phyloP scores from a whole-genome alignment of 2,113 vertebrate species.

The Atherinomorus stipes region DNA sequence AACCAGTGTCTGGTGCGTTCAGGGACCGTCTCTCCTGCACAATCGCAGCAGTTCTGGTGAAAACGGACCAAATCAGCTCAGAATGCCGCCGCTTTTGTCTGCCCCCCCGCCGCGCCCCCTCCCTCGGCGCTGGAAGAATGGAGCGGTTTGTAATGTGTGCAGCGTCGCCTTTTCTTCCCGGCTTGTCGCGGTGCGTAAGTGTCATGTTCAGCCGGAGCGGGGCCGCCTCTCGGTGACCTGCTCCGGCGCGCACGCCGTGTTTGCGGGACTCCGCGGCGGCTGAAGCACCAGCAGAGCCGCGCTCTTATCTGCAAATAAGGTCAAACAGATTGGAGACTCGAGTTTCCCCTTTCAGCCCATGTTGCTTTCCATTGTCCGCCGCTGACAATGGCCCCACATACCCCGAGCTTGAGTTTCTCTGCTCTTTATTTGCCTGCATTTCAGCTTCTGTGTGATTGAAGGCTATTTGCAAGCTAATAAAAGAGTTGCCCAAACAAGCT shows the following conservation, averaged over 20 bases:
- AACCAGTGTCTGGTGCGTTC: no score
- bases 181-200: constrained; percentile 88
- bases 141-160: constrained; percentile 82
- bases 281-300: constrained; percentile 81
- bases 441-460: constrained; percentile 84
- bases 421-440: constrained; percentile 84
- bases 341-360: constrained; percentile 92
- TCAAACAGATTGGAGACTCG: constrained; percentile 92
- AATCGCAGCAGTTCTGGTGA: constrained; percentile 76
- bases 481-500: constrained; percentile 85
- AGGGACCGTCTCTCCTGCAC: constrained; percentile 71
- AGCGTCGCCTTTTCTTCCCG: constrained; percentile 85
- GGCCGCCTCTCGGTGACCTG: constrained; percentile 85
- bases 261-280: constrained; percentile 87
- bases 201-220: constrained; percentile 90
- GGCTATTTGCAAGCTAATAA: constrained; percentile 82
- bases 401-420: constrained; percentile 88
- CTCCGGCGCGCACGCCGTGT: constrained; percentile 88
- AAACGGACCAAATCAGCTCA: constrained; percentile 83
- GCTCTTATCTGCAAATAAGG: constrained; percentile 90
- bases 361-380: constrained; percentile 87
- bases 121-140: constrained; percentile 72
- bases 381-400: constrained; percentile 86
- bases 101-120: constrained; percentile 49
- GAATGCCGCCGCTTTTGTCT: constrained; percentile 69